Percentiles rank a stretch among this genome's conserved stretches.
phyloP scores from a whole-genome alignment of 1,140 invertebrate genomes.

The Atta texana region DNA sequence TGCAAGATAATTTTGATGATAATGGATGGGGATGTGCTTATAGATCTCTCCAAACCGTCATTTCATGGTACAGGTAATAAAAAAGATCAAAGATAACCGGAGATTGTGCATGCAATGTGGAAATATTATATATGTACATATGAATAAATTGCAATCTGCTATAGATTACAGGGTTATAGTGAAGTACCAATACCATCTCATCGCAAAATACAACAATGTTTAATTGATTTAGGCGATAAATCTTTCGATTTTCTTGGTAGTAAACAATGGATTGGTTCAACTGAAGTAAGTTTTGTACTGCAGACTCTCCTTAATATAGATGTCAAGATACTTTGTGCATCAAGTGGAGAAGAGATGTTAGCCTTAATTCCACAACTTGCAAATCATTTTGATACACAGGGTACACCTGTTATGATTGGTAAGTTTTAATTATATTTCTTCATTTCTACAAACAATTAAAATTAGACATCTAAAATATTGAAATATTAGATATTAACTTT shows the following conservation, averaged over 20 bases:
- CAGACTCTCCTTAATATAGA: constrained; percentile 93
- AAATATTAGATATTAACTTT: constrained; percentile 4
- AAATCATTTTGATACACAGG: constrained; percentile 96
- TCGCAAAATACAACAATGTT: constrained; percentile 95
- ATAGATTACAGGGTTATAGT: constrained; percentile 95
- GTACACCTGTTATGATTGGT: constrained; percentile 99
- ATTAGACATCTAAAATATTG: constrained; percentile 31
- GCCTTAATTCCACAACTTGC: constrained; percentile 93
- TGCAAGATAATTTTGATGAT: constrained; percentile 98
- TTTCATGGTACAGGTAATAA: constrained; percentile 96
- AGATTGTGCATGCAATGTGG: not conserved
- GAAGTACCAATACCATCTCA: constrained; percentile 93
- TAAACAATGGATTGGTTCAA: constrained; percentile 98
- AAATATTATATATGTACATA: constrained; percentile 21
- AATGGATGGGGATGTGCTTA: constrained; percentile 99
- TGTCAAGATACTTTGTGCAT: constrained; percentile 94
- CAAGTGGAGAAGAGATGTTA: constrained; percentile 94
- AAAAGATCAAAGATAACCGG: constrained; percentile 21
- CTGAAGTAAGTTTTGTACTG: constrained; percentile 97
- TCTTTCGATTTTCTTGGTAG: constrained; percentile 94
- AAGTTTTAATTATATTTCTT: constrained; percentile 73
- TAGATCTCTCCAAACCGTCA: constrained; percentile 97
- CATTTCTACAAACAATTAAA: constrained; percentile 21
- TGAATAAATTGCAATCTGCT: constrained; percentile 27
- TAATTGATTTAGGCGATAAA: constrained; percentile 98